phyloP scores from a whole-genome alignment of 2,888 invertebrate genomes.

The Lamellibrachia columna region DNA sequence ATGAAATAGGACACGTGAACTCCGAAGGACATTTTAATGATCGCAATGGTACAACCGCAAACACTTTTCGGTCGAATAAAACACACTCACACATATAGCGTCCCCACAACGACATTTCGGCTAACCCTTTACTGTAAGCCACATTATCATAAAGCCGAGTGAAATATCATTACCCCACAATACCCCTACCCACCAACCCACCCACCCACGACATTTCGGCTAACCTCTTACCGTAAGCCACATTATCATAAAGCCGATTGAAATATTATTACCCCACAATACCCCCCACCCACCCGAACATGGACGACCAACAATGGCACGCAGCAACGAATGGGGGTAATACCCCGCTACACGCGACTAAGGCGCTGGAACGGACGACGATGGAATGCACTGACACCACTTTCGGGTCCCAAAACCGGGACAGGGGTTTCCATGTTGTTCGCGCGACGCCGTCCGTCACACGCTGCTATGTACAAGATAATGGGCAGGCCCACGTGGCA shows the following conservation, averaged over 20 bases:
- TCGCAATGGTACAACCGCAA: neutral
- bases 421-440: slow-evolving; percentile 4
- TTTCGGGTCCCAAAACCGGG: neutral
- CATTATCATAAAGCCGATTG: too few relatives aligned
- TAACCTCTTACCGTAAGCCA: too few relatives aligned
- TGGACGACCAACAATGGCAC: neutral
- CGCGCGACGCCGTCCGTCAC: neutral
- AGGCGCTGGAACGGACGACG: neutral
- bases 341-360: neutral
- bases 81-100: slow-evolving; percentile 3
- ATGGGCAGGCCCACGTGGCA: neutral
- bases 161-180: too few relatives aligned
- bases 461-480: neutral
- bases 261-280: too few relatives aligned
- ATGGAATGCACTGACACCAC: slow-evolving; percentile 16
- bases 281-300: neutral
- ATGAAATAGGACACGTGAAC: neutral
- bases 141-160: neutral
- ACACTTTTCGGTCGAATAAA: slow-evolving; percentile 4
- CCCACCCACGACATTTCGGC: too few relatives aligned
- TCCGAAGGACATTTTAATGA: slow-evolving; percentile 2
- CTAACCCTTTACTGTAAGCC: neutral
- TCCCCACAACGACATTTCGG: neutral
- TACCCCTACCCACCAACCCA: too few relatives aligned
- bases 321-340: neutral